Base-by-base conservation (phyloP, 2,113 vertebrate species). In the Lepus americanus region DNA sequence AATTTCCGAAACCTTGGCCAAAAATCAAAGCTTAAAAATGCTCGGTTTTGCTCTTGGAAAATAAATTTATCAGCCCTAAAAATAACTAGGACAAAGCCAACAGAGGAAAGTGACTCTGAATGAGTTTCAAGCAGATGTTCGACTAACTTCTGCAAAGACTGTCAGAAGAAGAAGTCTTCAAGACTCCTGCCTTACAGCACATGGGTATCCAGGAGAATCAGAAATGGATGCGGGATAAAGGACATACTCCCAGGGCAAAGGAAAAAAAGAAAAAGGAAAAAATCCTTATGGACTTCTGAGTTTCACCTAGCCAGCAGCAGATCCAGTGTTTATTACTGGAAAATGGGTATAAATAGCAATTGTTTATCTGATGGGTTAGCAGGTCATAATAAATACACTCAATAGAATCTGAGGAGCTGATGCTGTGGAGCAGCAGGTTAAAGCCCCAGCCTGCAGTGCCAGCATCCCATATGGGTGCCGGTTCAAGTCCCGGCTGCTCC, bases 31-130 rank as follows among this genome's bases (percentile, higher is more conserved):
- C 78, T 92, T 94, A 85, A 94, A 93, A 96, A 89, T 90, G 64
- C 84, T 94, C 59, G 73, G 66, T 77, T 97, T 97, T 85, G 74
- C 80, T 95, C 13, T 44, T 92, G 95, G 96, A 96, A 97, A 90
- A 92, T 93, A 97, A 97, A 94, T 98, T 97, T 95, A 93, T 64
- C 80, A 96, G 93, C 87, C 63, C 93, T 95, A 98, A 98, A 98
- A 97, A 98, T 97, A 98, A 95, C 90, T 90, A 95, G 86, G 93
- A 93, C 97, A 16, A 98, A 97, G 91, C 12, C 94, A 89, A 97
- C 96, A 96, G 96, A 95, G 93, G 87, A 97, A 97, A 98, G 85
- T 85, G 36, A 90, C 93, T 95, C 93, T 90, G 76, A 78, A 20
- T 49, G 64, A 95, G 80, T 78, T 86, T 94, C 78, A 92, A 94